phyloP scores from a whole-genome alignment of 2,888 invertebrate species.

The Chironomus tentans region DNA sequence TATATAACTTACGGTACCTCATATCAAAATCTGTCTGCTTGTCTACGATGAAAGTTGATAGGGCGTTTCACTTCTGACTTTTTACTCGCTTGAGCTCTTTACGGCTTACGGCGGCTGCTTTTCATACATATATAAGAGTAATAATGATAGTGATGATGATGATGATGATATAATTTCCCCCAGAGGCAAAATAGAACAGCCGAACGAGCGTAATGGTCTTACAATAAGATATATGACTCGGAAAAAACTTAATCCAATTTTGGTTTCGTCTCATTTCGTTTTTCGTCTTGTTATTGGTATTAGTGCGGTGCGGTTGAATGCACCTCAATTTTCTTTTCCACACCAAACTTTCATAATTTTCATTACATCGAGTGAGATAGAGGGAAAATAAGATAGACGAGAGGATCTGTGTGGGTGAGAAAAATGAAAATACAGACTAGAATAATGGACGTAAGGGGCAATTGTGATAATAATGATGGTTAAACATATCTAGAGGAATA shows the following conservation, averaged over 20 bases:
- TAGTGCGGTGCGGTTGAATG: slow-evolving; percentile 17
- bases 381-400: neutral
- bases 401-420: neutral
- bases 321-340: slow-evolving; percentile 1
- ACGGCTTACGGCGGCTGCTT: neutral
- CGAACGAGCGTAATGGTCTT: neutral
- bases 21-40: neutral
- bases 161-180: slow-evolving; percentile 10
- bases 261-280: slow-evolving; percentile 19
- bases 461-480: too few relatives aligned
- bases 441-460: neutral
- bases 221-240: slow-evolving; percentile 21
- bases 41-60: neutral
- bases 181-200: neutral
- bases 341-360: neutral
- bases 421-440: too few relatives aligned
- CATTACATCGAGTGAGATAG: neutral
- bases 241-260: slow-evolving; percentile 25
- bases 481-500: too few relatives aligned
- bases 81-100: neutral
- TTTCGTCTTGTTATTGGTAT: slow-evolving; percentile 1
- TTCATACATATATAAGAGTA: neutral
- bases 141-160: neutral
- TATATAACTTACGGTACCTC: too few relatives aligned
- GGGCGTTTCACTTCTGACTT: neutral